Percentiles rank a stretch among this genome's conserved stretches.
phyloP scores from a whole-genome alignment of 1,140 invertebrate genomes.

The Diabrotica virgifera region DNA sequence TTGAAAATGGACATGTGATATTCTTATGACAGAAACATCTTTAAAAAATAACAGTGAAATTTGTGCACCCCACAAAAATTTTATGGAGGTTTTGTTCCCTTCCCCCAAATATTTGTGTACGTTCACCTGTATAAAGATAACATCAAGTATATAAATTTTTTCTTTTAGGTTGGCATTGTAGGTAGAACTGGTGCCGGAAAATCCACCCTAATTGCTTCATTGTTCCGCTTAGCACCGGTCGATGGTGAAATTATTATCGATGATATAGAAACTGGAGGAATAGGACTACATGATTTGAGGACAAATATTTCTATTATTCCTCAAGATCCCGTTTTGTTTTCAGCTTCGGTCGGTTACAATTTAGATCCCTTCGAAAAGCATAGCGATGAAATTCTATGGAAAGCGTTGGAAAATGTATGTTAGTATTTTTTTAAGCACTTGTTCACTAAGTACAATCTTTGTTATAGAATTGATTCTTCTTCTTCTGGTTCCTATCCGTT shows the following conservation, averaged over 20 bases:
- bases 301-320: constrained; percentile 78
- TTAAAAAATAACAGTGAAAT: neutral
- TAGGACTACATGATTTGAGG: constrained; percentile 70
- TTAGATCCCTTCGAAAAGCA: constrained; percentile 78
- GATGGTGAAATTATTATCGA: constrained; percentile 73
- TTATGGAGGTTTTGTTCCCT: neutral
- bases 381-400: constrained; percentile 62
- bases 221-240: constrained; percentile 66
- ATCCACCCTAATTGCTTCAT: constrained; percentile 69
- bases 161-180: neutral
- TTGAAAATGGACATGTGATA: no score
- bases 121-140: neutral
- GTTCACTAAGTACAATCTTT: no score
- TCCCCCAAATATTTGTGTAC: neutral
- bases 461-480: no score
- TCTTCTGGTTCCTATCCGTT: no score
- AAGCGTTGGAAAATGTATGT: constrained; percentile 55
- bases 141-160: neutral
- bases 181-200: constrained; percentile 63
- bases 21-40: no score
- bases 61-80: no score
- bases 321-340: constrained; percentile 81
- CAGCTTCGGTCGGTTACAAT: constrained; percentile 67
- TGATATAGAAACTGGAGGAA: constrained; percentile 57
- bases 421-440: neutral